A percentile compares a stretch with the other conserved stretches of the same genome.
phyloP scores from a whole-genome alignment of 2,797 vertebrate species.

The Coilia nasus region DNA sequence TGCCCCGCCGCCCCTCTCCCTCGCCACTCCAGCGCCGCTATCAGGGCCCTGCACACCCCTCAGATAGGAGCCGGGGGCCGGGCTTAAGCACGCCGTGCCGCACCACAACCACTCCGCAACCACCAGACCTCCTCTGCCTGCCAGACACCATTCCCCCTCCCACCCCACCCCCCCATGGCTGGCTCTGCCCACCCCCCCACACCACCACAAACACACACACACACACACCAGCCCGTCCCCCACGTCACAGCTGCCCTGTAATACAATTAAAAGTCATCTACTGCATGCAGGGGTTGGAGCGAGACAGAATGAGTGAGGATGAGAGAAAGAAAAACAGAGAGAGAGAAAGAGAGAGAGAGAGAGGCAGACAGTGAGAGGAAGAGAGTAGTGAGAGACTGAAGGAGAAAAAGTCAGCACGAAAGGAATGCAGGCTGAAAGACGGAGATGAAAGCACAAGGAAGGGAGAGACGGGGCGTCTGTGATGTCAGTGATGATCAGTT shows the following conservation, averaged over 20 bases:
- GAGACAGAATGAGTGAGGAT: slow-evolving; percentile 48
- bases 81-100: slow-evolving; percentile 68
- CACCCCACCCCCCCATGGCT: slow-evolving; percentile 58
- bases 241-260: slow-evolving; percentile 81
- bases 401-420: not conserved
- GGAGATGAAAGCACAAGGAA: not conserved
- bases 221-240: slow-evolving; percentile 52
- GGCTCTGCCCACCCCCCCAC: not conserved
- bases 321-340: not conserved
- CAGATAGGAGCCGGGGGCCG: slow-evolving; percentile 80
- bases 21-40: slow-evolving; percentile 74
- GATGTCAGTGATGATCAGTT: not conserved
- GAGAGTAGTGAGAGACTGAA: slow-evolving; percentile 4
- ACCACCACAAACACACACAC: not conserved
- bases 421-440: not conserved
- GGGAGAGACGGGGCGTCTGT: not conserved
- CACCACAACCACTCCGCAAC: slow-evolving; percentile 69
- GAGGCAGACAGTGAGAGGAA: not conserved
- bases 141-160: slow-evolving; percentile 66
- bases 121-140: slow-evolving; percentile 54
- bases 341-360: too few relatives aligned
- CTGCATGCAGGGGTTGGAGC: slow-evolving; percentile 72
- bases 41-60: slow-evolving; percentile 82
- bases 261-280: slow-evolving; percentile 89
- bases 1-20: slow-evolving; percentile 77